Conservation (phyloP, 2,797 vertebrate species). For the Chaetophractus vellerosus region DNA sequence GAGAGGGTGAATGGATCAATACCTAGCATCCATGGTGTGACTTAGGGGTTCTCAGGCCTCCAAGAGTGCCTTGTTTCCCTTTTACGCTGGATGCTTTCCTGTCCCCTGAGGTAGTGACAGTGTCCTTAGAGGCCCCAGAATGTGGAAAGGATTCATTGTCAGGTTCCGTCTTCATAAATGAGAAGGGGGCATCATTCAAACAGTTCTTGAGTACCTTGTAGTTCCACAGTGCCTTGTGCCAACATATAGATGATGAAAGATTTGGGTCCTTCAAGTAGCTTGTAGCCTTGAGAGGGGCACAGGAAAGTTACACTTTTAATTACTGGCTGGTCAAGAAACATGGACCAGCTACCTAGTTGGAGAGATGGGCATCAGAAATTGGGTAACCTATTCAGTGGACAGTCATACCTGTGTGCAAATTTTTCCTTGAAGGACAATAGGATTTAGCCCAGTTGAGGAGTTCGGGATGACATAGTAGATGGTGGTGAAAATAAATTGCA, state of each 20-base stretch:
- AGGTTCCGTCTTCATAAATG: not conserved
- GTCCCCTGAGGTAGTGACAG: no score
- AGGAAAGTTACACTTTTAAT: not conserved
- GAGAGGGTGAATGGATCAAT: not conserved
- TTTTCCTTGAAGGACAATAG: not conserved
- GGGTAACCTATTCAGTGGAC: not conserved
- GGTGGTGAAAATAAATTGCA: slow-evolving; percentile 7
- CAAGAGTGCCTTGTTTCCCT: not conserved
- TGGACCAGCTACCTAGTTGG: not conserved
- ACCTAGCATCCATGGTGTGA: not conserved
- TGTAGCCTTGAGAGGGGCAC: not conserved
- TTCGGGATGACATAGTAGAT: not conserved
- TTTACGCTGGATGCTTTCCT: not conserved
- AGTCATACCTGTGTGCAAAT: not conserved
- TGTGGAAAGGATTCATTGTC: not conserved
- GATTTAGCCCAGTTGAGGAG: not conserved
- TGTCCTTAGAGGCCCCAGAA: not conserved
- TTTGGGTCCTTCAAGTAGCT: not conserved
- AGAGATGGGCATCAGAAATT: not conserved
- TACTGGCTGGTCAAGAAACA: not conserved
- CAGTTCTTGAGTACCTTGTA: not conserved
- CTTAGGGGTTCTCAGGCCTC: not conserved
- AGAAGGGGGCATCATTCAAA: not conserved
- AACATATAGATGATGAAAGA: not conserved
- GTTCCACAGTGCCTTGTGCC: not conserved